Evolutionary conservation across 2,113 vertebrate species (phyloP).

Genomic region (Perca fluviatilis): DNA sequence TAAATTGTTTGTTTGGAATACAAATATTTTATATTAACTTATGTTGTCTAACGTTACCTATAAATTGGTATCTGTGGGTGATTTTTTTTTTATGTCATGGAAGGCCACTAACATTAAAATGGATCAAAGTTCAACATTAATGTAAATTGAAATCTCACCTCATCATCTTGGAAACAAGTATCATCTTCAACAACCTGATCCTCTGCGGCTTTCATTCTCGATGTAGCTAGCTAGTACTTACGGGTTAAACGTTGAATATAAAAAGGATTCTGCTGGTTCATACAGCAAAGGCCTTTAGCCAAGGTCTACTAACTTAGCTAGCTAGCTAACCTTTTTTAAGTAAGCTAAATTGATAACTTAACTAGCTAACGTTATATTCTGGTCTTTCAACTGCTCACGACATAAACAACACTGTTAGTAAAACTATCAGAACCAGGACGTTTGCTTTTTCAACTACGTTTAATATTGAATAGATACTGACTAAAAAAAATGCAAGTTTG

Average conservation of each 20-base stretch:
- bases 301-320: background rate
- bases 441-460: fast-evolving
- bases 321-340: background rate
- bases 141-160: constrained; percentile 80
- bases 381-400: background rate
- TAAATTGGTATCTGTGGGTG: too few species aligned
- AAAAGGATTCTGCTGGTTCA: background rate
- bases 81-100: background rate
- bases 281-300: background rate
- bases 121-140: background rate
- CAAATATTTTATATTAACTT: background rate
- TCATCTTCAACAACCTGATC: constrained; percentile 94
- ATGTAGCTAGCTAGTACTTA: too few species aligned
- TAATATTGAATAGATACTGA: background rate
- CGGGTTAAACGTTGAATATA: background rate
- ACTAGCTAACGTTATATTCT: background rate
- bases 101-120: fast-evolving
- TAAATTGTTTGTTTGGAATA: background rate
- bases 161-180: constrained; percentile 89
- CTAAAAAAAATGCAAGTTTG: background rate
- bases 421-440: background rate
- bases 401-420: too few species aligned
- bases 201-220: constrained; percentile 88
- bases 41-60: too few species aligned
- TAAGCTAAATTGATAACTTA: background rate